Base-by-base conservation (phyloP, 2,888 invertebrate species). In the Molanna angustata region DNA sequence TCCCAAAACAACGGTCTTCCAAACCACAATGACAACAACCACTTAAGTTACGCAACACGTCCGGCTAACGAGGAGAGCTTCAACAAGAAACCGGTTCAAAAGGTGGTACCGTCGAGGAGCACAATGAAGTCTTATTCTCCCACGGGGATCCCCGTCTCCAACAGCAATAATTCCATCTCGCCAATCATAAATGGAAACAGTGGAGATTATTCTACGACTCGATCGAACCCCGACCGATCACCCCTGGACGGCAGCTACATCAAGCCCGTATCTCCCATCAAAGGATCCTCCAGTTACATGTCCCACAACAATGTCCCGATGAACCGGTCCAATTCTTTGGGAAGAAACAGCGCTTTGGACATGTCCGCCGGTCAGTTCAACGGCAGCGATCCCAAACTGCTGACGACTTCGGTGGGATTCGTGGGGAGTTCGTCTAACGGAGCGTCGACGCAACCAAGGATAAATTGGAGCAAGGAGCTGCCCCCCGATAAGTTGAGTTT, bases 401-500 rank as follows among this genome's bases (percentile, higher is more conserved):
- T 82, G 54, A 82, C 82, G 40, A 76, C 79, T 2, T 74, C 77
- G 50, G 78, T 82, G 54, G 77, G 79, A 63, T 82, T 79, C 68
- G 72, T 80, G 58, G 81, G 82, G 68, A 82, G 80, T 70, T 66
- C 73, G 7, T 71, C 71, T 32, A 68, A 76, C 35, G 74, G 73
- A 61, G 69, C 73, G 2, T 61, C 67, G n/a, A 67, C 68, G 52
- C 60, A 65, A 18, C 68, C 73, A 59, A 83, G 79, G 65, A 82
- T 86, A 62, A 81, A 83, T 62, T 90, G 89, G 89, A 87, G 83
- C 63, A 84, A 84, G 63, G 86, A 88, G 62, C 70, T 82, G 59
- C 72, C 82, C 33, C 72, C 80, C 0, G 89, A 89, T 61, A 90
- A 90, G 67, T 82, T 92, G 63, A 90, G 88, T 66, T 94, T 94